phyloP scores from a whole-genome alignment of 2,888 invertebrate genomes.

The Diogma glabrata region DNA sequence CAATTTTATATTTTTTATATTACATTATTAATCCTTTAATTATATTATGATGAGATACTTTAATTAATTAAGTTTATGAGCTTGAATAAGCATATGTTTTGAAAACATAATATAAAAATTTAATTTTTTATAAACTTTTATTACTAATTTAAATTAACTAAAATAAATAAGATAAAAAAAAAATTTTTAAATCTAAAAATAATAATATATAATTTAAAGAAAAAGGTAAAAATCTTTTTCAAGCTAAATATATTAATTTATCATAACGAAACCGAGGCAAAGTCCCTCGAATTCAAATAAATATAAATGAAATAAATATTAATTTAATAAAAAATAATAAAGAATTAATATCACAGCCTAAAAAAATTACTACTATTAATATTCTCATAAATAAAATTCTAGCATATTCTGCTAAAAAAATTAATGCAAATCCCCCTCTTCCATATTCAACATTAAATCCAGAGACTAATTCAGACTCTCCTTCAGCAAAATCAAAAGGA shows the following conservation, averaged over 20 bases:
- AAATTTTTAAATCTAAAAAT: constrained; percentile 43
- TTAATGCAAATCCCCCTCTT: constrained; percentile 56
- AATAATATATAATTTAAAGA: constrained; percentile 50
- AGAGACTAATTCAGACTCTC: constrained; percentile 65
- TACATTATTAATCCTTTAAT: no score
- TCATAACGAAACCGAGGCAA: constrained; percentile 65
- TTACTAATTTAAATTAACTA: constrained; percentile 36
- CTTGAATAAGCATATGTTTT: constrained; percentile 56
- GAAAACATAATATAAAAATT: constrained; percentile 54
- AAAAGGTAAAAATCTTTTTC: constrained; percentile 51
- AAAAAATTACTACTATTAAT: constrained; percentile 46
- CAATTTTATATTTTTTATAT: no score
- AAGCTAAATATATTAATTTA: constrained; percentile 57
- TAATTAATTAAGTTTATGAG: constrained; percentile 48
- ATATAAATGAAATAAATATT: constrained; percentile 44
- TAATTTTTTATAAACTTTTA: constrained; percentile 48
- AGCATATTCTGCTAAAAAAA: constrained; percentile 60
- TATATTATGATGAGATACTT: constrained; percentile 46
- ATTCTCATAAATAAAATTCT: constrained; percentile 58
- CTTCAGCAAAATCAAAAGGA: constrained; percentile 70
- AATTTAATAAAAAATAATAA: constrained; percentile 44
- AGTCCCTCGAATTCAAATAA: constrained; percentile 54
- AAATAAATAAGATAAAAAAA: constrained; percentile 30
- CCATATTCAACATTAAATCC: constrained; percentile 71
- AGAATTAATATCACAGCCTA: constrained; percentile 40